These are phyloP conservation scores for Troides oblongomaculatus DNA, from an alignment of 2,888 invertebrate species.

Conservation along the genomic window DNA sequence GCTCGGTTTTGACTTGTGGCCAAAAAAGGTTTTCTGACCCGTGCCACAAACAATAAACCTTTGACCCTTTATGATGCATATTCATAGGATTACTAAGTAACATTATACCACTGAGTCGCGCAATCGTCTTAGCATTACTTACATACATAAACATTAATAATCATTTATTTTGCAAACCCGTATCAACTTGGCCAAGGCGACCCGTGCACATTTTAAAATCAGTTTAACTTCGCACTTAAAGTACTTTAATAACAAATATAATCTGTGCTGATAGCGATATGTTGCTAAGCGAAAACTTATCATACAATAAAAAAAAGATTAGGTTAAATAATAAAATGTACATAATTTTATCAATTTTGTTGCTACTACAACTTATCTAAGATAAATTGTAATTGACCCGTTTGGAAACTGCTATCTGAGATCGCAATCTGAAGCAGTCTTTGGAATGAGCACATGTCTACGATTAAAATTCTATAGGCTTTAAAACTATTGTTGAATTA, in stretches of 20 bases:
- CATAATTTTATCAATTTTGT: constrained; percentile 14
- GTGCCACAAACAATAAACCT: too few species aligned
- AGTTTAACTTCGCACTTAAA: constrained; percentile 9
- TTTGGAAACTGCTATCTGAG: constrained; percentile 41
- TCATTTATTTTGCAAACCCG: constrained; percentile 20
- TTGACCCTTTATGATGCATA: background rate
- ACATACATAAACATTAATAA: constrained; percentile 3
- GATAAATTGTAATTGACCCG: constrained; percentile 49
- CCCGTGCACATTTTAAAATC: constrained; percentile 13
- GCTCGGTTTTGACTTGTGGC: too few species aligned
- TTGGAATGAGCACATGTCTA: constrained; percentile 28
- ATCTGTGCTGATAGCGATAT: background rate
- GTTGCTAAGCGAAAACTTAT: constrained; percentile 25
- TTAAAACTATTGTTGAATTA: background rate
- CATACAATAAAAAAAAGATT: background rate
- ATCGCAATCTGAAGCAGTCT: constrained; percentile 31
- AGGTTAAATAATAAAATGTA: constrained; percentile 11
- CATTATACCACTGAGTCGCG: background rate
- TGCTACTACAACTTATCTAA: constrained; percentile 36
- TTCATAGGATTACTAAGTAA: background rate
- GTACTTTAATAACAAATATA: constrained; percentile 12
- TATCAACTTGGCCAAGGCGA: constrained; percentile 29
- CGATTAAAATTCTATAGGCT: constrained; percentile 6
- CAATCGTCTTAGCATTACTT: background rate
- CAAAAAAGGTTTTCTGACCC: too few species aligned